Evolutionary conservation across 2,888 invertebrate species (phyloP), one percentile per base, ranked within the genome.

Genomic region (Agonopterix subpropinquella): DNA sequence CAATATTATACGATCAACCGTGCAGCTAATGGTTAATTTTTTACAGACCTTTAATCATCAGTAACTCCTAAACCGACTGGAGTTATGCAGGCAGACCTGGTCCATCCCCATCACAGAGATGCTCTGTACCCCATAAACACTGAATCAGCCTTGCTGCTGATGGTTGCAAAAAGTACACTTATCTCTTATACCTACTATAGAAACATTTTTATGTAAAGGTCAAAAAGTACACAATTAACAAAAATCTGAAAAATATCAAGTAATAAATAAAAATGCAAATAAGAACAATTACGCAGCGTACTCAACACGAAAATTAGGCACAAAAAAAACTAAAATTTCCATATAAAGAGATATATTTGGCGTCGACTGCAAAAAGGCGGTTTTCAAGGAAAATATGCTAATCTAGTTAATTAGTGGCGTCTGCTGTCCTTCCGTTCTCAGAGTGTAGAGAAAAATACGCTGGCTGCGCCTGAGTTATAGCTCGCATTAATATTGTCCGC

Each of bases 381-480:
- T 59, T 59, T 71, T 75, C 64, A 67, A 70, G 69, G 73, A 65
- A 69, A 80, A 81, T 84, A 87, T 86, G 84, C 80, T 86, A 85
- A 87, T 87, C 75, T 69, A 72, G 80, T 87, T 87, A 87, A 87
- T 87, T 87, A 87, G 81, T 67, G 73, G 73, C 73, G 76, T 72
- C 77, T 67, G 74, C 71, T 73, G 74, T 76, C 77, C 79, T 77
- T 74, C 74, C 74, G 70, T 58, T 57, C 64, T 67, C 70, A 68
- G 73, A 68, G 73, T 65, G 75, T 63, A 53, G 77, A 75, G 82
- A 86, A 85, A 86, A 85, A 85, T 83, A 74, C 73, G 70, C 72
- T 70, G 70, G 66, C 73, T 70, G 71, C 67, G 66, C 59, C 58
- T 80, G 83, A 86, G 78, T 82, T 81, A 86, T 84, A 73, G 74